A percentile compares a stretch with the other conserved stretches of the same genome.
Conservation (phyloP, 2,113 vertebrate genomes). For the Dipodomys ordii region DNA sequence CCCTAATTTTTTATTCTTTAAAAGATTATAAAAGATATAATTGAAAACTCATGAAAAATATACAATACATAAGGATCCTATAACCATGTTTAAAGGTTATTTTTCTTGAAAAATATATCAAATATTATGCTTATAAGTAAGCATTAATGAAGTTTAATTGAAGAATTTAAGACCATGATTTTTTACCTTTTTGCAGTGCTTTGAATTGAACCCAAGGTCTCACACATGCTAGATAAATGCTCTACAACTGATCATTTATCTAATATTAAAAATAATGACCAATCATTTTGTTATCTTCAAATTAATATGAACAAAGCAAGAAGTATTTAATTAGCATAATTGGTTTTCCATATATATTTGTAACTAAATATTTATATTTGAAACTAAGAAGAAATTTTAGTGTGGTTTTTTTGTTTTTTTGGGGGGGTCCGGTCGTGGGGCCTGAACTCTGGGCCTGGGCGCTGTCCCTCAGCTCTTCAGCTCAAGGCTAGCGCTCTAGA, state of each 20-base stretch:
- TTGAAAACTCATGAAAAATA: conserved; percentile 37
- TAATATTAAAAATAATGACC: neutral
- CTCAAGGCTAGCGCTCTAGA: too few species aligned
- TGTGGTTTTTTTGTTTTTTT: conserved; percentile 51
- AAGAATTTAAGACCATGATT: neutral
- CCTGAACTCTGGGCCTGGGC: too few species aligned
- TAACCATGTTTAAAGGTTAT: conserved; percentile 32
- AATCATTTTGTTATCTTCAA: conserved; percentile 2
- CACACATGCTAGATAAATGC: neutral
- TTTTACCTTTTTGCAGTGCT: neutral
- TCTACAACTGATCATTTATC: neutral
- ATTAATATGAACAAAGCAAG: conserved; percentile 5
- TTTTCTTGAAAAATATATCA: conserved; percentile 19
- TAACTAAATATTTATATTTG: neutral
- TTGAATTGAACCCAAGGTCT: neutral
- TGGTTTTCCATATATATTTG: conserved; percentile 19
- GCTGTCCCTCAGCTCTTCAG: too few species aligned
- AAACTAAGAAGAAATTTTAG: conserved; percentile 5
- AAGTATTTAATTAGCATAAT: conserved; percentile 33
- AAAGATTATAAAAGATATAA: neutral
- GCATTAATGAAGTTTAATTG: neutral
- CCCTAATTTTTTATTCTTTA: conserved; percentile 17
- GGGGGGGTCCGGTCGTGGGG: too few species aligned
- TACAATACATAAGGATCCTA: neutral
- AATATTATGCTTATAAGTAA: neutral